These are phyloP conservation scores for Sphyrna mokarran DNA, from an alignment of 2,113 vertebrate genomes.

Conservation along the genomic window DNA sequence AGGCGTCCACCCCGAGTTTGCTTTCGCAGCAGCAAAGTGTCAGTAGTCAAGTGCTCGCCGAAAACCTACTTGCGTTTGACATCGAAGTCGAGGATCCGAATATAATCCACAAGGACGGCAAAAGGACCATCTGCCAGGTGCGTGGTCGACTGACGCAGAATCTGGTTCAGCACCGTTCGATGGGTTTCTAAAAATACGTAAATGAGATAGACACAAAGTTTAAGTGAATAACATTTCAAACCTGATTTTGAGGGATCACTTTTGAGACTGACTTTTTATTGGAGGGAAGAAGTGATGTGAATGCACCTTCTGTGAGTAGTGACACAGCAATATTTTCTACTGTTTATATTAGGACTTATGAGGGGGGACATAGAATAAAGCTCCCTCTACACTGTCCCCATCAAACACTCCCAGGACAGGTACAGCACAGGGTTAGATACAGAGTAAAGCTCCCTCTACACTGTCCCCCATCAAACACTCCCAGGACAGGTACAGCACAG, in stretches of 20 bases:
- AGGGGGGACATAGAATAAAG: no score
- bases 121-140: constrained; percentile 89
- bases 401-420: no score
- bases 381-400: no score
- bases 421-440: no score
- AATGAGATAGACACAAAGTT: no score
- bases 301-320: no score
- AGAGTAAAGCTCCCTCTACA: no score
- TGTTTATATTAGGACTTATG: neutral
- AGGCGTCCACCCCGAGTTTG: neutral
- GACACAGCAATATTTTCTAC: neutral
- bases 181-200: constrained; percentile 69
- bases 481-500: no score
- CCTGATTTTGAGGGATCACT: neutral
- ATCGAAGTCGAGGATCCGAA: constrained; percentile 87
- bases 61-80: constrained; percentile 82
- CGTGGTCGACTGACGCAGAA: constrained; percentile 85
- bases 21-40: neutral
- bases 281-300: no score
- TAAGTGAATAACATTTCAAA: neutral
- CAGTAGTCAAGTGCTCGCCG: neutral
- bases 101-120: constrained; percentile 90
- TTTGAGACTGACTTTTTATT: neutral
- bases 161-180: constrained; percentile 90
- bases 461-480: no score